Evolutionary conservation across 2,797 vertebrate genomes (phyloP).

Genomic region (Leptodactylus fallax): DNA sequence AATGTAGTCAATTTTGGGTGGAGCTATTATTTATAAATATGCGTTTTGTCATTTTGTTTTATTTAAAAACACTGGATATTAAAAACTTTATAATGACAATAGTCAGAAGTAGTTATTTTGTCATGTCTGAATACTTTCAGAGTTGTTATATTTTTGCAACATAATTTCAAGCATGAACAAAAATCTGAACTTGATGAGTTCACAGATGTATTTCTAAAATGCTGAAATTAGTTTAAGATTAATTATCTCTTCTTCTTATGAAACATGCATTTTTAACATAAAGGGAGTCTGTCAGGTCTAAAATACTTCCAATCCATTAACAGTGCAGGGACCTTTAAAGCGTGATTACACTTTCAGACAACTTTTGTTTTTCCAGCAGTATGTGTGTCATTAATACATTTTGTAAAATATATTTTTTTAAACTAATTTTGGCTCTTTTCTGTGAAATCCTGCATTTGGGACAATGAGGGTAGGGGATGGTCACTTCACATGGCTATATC

Average conservation of each 20-base stretch:
- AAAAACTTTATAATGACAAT: neutral
- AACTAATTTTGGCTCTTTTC: too few relatives aligned
- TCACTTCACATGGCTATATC: too few relatives aligned
- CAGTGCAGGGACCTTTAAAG: too few relatives aligned
- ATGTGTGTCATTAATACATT: too few relatives aligned
- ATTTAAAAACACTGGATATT: constrained; percentile 40
- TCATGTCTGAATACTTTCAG: neutral
- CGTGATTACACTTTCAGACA: too few relatives aligned
- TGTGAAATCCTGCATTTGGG: too few relatives aligned
- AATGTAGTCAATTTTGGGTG: neutral
- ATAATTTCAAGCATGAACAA: neutral
- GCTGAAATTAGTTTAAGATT: constrained; percentile 19
- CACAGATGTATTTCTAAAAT: neutral
- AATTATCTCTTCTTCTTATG: constrained; percentile 32
- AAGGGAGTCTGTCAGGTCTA: too few relatives aligned
- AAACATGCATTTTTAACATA: constrained; percentile 60
- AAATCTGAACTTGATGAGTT: neutral
- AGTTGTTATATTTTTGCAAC: neutral
- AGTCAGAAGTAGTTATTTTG: neutral
- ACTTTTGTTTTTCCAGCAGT: too few relatives aligned
- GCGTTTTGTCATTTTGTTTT: neutral
- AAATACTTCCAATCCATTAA: too few relatives aligned
- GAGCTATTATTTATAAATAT: neutral
- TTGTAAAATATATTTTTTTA: too few relatives aligned
- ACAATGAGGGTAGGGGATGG: too few relatives aligned